Evolutionary conservation across 2,888 invertebrate genomes (phyloP).

Genomic region (Platycheirus rosarum): DNA sequence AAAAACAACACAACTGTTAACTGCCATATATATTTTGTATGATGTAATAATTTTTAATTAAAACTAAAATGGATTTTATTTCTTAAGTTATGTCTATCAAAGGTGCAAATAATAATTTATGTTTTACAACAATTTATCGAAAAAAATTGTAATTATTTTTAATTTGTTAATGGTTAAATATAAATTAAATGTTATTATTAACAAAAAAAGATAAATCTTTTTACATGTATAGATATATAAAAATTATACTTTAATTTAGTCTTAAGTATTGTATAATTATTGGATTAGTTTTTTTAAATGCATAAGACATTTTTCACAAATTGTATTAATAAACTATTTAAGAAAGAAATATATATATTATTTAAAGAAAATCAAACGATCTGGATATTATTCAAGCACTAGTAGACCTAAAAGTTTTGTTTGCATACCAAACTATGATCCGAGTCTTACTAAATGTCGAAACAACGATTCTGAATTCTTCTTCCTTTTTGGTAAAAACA

Average conservation of each 20-base stretch:
- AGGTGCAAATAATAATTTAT: slow-evolving; percentile 27
- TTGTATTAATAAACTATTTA: slow-evolving; percentile 65
- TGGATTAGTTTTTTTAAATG: slow-evolving; percentile 26
- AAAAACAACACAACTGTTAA: slow-evolving; percentile 63
- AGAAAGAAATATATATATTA: slow-evolving; percentile 61
- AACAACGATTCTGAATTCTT: too few relatives aligned
- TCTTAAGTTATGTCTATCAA: slow-evolving; percentile 7
- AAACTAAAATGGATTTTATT: slow-evolving; percentile 20
- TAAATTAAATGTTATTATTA: slow-evolving; percentile 44
- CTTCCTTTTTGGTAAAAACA: too few relatives aligned
- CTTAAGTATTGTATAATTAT: slow-evolving; percentile 53
- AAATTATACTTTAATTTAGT: slow-evolving; percentile 41
- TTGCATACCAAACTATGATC: too few relatives aligned
- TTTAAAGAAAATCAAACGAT: slow-evolving; percentile 14
- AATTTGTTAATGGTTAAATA: slow-evolving; percentile 41
- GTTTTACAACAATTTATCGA: too few relatives aligned
- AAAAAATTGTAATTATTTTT: slow-evolving; percentile 1
- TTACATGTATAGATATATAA: slow-evolving; percentile 54
- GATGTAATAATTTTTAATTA: slow-evolving; percentile 42
- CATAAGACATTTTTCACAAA: slow-evolving; percentile 61
- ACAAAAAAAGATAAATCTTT: slow-evolving; percentile 17
- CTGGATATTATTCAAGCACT: background rate
- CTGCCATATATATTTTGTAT: slow-evolving; percentile 73
- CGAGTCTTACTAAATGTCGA: too few relatives aligned
- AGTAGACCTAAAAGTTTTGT: too few relatives aligned